Evolutionary conservation across 1,140 invertebrate genomes (phyloP), one percentile per base, ranked within the genome.

Genomic region (Plodia interpunctella): DNA sequence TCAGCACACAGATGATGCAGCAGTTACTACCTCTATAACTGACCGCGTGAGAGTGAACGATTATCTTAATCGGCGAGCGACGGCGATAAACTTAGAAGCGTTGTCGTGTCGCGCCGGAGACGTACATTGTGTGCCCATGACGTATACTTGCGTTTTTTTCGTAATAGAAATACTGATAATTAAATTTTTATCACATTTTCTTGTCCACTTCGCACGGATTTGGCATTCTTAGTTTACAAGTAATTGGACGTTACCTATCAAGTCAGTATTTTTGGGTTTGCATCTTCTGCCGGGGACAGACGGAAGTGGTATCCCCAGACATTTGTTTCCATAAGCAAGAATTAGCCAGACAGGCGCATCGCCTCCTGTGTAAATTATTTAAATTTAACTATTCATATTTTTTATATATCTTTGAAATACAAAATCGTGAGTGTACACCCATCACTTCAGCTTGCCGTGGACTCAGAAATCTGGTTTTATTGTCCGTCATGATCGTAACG

Each of bases 81-180:
- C 50, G 50, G 11, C 50, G 50, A 51, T 51, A 51, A 51, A 51
- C 18, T 25, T 51, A 51, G 50, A 51, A 51, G 50, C 50, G 18
- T 51, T 51, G 18, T 51, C 50, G 50, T 51, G 50, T 51, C 50
- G 19, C 50, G 11, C 6, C 18, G 9, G 5, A 18, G 6, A n/a
- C 50, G 11, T 15, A 44, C 38, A 15, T 44, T 44, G 38, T 44
- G 38, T 32, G 38, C n/a, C 1, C 2, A 44, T 2, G 13, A 6
- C 15, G 38, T 15, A 44, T 15, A 44, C 38, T 44, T 44, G 13
- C 13, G 38, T 15, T 17, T 44, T 44, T 44, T 44, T 44, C 3
- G 2, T 15, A 15, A 2, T 1, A 35, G n/a, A n/a, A n/a, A n/a
- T n/a, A n/a, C n/a, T n/a, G n/a, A n/a, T n/a, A n/a, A n/a, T n/a